Percentiles rank a stretch among this genome's conserved stretches.
phyloP scores from a whole-genome alignment of 2,113 vertebrate genomes.

The Oreochromis spilurus region DNA sequence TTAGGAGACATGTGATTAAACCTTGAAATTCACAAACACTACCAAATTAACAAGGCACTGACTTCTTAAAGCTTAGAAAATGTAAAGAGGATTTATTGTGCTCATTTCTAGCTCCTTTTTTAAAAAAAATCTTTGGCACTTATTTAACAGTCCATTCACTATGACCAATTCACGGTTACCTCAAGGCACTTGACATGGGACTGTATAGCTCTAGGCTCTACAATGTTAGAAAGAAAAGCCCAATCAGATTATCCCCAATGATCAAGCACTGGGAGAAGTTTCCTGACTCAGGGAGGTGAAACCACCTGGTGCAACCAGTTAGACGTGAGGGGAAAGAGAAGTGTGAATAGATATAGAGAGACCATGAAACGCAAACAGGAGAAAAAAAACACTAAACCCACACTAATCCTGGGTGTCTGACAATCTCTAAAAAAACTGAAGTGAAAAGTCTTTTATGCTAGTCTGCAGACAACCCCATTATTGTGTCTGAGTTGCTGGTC shows the following conservation, averaged over 20 bases:
- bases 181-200: neutral
- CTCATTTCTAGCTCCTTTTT: neutral
- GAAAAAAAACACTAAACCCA: neutral
- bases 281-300: neutral
- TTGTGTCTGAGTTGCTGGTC: neutral
- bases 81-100: neutral
- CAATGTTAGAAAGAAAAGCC: neutral
- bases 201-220: neutral
- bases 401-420: neutral
- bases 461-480: neutral
- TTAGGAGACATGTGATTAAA: constrained; percentile 7
- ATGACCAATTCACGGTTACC: neutral
- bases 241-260: neutral
- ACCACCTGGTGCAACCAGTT: neutral
- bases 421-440: neutral
- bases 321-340: neutral
- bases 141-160: neutral
- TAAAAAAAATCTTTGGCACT: fast-evolving
- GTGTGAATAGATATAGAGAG: neutral
- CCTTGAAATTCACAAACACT: constrained; percentile 41
- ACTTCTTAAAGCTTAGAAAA: constrained; percentile 2
- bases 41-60: neutral
- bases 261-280: neutral
- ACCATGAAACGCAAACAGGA: neutral
- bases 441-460: neutral